Evolutionary conservation across 2,888 invertebrate species (phyloP).

Genomic region (Drosophila histrio): DNA sequence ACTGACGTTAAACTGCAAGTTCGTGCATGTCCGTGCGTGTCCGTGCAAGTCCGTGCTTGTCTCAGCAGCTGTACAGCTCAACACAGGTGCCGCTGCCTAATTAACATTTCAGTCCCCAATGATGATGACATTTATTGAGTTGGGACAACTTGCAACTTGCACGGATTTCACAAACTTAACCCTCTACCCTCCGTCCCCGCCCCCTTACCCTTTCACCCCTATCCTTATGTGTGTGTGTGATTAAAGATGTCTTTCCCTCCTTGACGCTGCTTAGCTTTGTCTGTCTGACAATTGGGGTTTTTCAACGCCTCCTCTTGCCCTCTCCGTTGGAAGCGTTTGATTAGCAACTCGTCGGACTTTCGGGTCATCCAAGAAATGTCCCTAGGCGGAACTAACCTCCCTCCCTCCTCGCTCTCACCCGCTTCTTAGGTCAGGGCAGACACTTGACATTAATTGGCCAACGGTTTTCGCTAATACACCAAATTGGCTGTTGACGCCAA

Average conservation of each 20-base stretch:
- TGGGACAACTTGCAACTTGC: conserved; percentile 35
- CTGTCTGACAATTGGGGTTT: conserved; percentile 56
- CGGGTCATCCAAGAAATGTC: conserved; percentile 51
- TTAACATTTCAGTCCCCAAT: conserved; percentile 45
- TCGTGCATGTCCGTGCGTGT: conserved; percentile 7
- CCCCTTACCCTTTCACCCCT: too few relatives aligned
- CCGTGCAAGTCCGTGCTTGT: conserved; percentile 16
- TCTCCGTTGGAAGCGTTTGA: conserved; percentile 59
- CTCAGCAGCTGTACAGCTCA: background rate
- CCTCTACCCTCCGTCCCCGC: background rate
- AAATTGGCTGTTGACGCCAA: conserved; percentile 78
- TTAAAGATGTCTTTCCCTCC: conserved; percentile 46
- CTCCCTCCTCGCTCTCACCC: background rate
- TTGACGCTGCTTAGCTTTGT: conserved; percentile 29
- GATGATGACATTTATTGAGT: conserved; percentile 60
- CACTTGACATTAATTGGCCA: conserved; percentile 76
- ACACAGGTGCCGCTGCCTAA: conserved; percentile 31
- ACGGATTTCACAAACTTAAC: conserved; percentile 11
- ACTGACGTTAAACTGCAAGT: conserved; percentile 37
- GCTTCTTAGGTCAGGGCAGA: background rate
- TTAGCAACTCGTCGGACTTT: conserved; percentile 50
- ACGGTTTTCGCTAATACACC: conserved; percentile 78
- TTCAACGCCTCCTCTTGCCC: conserved; percentile 31
- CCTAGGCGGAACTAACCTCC: conserved; percentile 14
- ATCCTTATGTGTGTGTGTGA: conserved; percentile 33